phyloP scores from a whole-genome alignment of 2,113 vertebrate genomes.

The Ascaphus truei region DNA sequence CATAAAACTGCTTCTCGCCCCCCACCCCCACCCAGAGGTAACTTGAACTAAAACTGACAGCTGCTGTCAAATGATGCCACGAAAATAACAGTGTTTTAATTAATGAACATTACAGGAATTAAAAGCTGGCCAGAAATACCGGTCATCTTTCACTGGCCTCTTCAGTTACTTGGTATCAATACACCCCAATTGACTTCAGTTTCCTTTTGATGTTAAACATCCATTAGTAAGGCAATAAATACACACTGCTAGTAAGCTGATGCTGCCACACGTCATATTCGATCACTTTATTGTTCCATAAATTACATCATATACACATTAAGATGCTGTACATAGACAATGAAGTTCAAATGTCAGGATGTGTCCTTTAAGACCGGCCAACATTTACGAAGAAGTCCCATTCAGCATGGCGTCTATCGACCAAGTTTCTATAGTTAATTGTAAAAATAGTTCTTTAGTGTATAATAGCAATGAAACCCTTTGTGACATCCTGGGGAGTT shows the following conservation, averaged over 20 bases:
- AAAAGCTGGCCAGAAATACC: background rate
- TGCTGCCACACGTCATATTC: conserved; percentile 4
- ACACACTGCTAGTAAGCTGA: background rate
- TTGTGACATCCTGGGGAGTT: background rate
- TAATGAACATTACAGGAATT: background rate
- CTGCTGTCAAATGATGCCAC: too few species aligned
- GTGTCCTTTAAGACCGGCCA: conserved; percentile 4
- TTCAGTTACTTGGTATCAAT: background rate
- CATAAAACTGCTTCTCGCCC: too few species aligned
- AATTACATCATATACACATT: conserved; percentile 33
- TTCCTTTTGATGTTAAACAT: too few species aligned
- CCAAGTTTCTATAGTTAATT: background rate
- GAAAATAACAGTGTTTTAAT: background rate
- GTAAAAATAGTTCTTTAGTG: background rate
- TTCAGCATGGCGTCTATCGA: background rate
- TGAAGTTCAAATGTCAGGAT: conserved; percentile 19
- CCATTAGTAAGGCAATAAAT: too few species aligned
- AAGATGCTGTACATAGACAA: conserved; percentile 33
- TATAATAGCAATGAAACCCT: background rate
- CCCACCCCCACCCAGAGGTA: too few species aligned
- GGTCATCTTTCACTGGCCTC: too few species aligned
- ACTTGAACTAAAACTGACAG: too few species aligned
- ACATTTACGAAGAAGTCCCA: background rate
- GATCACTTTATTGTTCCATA: conserved; percentile 36
- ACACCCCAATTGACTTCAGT: background rate